These are phyloP conservation scores for Sterrhoptilus dennistouni DNA, from an alignment of 2,113 vertebrate species.

Conservation along the genomic window DNA sequence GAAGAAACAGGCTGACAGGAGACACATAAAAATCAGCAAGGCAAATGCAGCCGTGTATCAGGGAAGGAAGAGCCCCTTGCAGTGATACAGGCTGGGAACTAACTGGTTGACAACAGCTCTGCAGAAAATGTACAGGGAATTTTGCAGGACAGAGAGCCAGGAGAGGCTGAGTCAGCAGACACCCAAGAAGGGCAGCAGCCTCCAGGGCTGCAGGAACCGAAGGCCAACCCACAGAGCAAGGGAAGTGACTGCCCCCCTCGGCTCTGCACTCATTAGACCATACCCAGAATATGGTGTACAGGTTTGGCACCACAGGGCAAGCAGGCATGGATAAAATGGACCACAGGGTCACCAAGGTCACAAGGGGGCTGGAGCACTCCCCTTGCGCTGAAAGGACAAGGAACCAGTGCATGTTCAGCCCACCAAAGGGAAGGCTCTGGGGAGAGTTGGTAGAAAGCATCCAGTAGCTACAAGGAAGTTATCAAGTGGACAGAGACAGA, in stretches of 20 bases:
- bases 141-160: neutral
- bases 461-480: neutral
- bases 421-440: neutral
- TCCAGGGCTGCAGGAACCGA: neutral
- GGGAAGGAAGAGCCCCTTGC: neutral
- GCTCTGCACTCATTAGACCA: neutral
- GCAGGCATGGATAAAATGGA: neutral
- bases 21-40: neutral
- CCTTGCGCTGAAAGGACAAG: neutral
- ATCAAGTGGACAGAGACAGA: neutral
- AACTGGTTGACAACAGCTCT: neutral
- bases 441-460: neutral
- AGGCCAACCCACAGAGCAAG: neutral
- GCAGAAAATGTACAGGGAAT: neutral
- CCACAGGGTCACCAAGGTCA: neutral
- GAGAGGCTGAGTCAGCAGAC: neutral
- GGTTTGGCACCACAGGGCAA: neutral
- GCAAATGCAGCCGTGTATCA: neutral
- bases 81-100: neutral
- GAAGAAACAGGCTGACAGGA: neutral
- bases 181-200: neutral
- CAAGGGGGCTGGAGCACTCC: neutral
- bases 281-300: neutral
- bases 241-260: neutral
- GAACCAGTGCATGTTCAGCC: accelerated